A percentile compares a stretch with the other conserved stretches of the same genome.
Evolutionary conservation across 2,888 invertebrate species (phyloP).

Genomic region (Parnassius smintheus): DNA sequence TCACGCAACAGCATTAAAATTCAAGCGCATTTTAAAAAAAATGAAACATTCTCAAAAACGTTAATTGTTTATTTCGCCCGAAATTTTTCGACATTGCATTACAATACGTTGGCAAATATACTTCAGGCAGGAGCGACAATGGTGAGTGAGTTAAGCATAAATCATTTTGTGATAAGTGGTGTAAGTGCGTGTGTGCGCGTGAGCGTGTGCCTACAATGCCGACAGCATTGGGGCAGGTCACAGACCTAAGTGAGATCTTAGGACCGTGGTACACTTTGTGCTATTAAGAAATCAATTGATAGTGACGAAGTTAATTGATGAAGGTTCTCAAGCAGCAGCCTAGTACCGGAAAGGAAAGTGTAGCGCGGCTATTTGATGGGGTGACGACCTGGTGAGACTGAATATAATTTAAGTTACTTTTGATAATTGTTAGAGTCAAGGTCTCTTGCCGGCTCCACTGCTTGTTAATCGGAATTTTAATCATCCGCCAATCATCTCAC

Average conservation of each 20-base stretch:
- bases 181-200: constrained; percentile 38
- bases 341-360: too few relatives aligned
- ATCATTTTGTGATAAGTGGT: constrained; percentile 30
- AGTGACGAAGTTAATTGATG: too few relatives aligned
- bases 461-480: too few relatives aligned
- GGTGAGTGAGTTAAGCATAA: constrained; percentile 37
- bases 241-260: constrained; percentile 37
- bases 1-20: background rate
- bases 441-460: too few relatives aligned
- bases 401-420: too few relatives aligned
- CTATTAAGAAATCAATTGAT: too few relatives aligned
- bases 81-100: background rate
- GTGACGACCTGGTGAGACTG: too few relatives aligned
- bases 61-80: background rate
- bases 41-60: background rate
- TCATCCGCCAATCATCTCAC: too few relatives aligned
- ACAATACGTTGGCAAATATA: constrained; percentile 20
- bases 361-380: too few relatives aligned
- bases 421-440: too few relatives aligned
- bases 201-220: constrained; percentile 24
- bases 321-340: too few relatives aligned
- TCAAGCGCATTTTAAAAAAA: background rate
- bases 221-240: constrained; percentile 49
- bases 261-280: constrained; percentile 10
- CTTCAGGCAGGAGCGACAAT: background rate